Evolutionary conservation across 2,888 invertebrate genomes (phyloP), one percentile per base, ranked within the genome.

Genomic region (Dryomyza anilis): DNA sequence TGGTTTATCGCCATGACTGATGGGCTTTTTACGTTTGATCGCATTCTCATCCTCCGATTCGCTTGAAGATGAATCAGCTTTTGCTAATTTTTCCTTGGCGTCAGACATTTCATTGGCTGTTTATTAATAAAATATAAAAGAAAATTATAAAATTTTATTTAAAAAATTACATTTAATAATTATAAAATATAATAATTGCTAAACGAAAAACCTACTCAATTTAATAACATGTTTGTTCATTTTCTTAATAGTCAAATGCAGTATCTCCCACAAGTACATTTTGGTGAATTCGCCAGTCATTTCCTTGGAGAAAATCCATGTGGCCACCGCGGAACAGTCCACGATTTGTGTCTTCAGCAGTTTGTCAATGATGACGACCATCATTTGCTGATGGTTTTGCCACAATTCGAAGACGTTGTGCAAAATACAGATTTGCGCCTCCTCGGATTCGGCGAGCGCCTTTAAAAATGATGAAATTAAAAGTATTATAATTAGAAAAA

Each of bases 281-380:
- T 95, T 95, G 0, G 96, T 96, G 83, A 98, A 97, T 83, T 92
- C 94, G 0, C 88, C 85, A 19, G 89, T 87, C 96, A 98, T 96
- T 81, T 94, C 94, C 83, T 94, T 93, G 5, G 96, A 94, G 85
- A 98, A 98, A 69, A 98, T 91, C 98, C 98, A 99, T 72, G 95
- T 96, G 53, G 98, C 97, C 14, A 99, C 97, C 0, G 97, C 94
- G 63, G 95, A 94, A 81, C 97, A 97, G 81, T 98, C 96, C 59
- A 99, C 93, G 61, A 99, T 93, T 84, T 97, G 96, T 25, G 96
- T 96, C 85, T 98, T 98, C 45, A 99, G 86, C 86, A 99, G 89
- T 85, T 99, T 98, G 85, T 99, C 98, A 3, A 97, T 93, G 4
- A 99, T 85, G 8, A 98, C 95, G 68, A 93, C 91, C 87, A 99